These are phyloP conservation scores for Peromyscus californicus DNA, from an alignment of 2,113 vertebrate genomes.

Conservation along the genomic window DNA sequence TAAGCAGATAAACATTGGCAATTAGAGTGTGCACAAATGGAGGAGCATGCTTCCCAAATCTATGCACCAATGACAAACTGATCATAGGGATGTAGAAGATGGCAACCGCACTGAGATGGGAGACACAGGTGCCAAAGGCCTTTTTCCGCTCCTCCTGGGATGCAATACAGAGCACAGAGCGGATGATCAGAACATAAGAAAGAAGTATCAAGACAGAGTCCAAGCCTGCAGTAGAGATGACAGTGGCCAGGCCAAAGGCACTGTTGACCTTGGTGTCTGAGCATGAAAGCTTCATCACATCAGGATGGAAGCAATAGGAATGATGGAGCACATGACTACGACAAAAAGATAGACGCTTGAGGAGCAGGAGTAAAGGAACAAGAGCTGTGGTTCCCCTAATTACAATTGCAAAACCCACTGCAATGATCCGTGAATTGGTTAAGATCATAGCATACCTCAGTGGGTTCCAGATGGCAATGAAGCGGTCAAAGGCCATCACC, in stretches of 20 bases:
- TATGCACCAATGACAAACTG: conserved; percentile 76
- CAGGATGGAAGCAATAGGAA: conserved; percentile 75
- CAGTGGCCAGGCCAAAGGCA: conserved; percentile 70
- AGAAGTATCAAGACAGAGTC: conserved; percentile 78
- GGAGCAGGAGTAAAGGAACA: conserved; percentile 63
- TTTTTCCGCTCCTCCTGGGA: conserved; percentile 74
- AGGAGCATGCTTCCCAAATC: conserved; percentile 72
- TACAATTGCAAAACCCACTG: conserved; percentile 58
- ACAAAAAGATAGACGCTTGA: conserved; percentile 71
- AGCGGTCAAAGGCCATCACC: conserved; percentile 81
- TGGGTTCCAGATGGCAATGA: conserved; percentile 80
- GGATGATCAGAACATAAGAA: conserved; percentile 78
- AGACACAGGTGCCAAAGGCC: conserved; percentile 75
- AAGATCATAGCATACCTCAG: conserved; percentile 76
- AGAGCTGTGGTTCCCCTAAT: conserved; percentile 56
- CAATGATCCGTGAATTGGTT: conserved; percentile 75
- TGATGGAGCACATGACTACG: conserved; percentile 56
- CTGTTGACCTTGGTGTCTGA: conserved; percentile 70
- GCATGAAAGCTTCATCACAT: conserved; percentile 74
- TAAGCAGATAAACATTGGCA: conserved; percentile 77
- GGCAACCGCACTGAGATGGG: conserved; percentile 75
- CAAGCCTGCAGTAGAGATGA: conserved; percentile 71
- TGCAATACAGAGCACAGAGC: conserved; percentile 70
- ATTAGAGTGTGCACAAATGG: conserved; percentile 74
- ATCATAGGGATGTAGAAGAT: conserved; percentile 81